Evolutionary conservation across 1,140 invertebrate species (phyloP), one percentile per base, ranked within the genome.

Genomic region (Drosophila mauritiana): DNA sequence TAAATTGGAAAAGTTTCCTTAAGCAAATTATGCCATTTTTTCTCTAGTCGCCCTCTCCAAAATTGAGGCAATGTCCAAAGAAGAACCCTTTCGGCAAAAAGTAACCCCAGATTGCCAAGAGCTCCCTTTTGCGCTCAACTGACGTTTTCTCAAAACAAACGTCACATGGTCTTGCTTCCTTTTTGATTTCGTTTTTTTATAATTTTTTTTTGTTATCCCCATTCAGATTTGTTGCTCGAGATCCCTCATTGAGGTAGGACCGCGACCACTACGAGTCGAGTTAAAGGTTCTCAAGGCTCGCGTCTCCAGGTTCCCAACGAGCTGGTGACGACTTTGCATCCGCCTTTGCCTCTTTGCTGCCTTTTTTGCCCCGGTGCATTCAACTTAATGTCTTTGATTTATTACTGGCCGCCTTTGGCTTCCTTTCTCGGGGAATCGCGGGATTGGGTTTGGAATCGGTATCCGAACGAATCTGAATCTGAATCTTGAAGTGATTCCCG

Each of bases 1-100:
- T 86, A 90, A 90, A 90, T 90, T 90, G 86, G 86, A 90, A 90
- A 90, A 90, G 68, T 90, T 89, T 89, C 81, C 76, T 80, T 90
- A 83, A 90, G 82, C 86, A 90, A 90, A 90, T 88, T 88, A 88
- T 88, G 84, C 72, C 68, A 80, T 83, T 80, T 83, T 61, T 78
- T 78, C 78, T 74, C 61, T 37, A 10, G 49, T 67, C 61, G 43
- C 54, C 54, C 57, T 13, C 31, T 2, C 27, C 27, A 7, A 6
- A 8, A 15, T 15, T 15, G 8, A 42, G 45, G 27, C 34, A 55
- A 75, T 75, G 74, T 53, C 65, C 46, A 37, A 31, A 27, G 46
- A 31, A 27, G 48, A 73, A 42, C 37, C 54, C 37, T 62, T 75
- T 55, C 27, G 13, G 39, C 52, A 31, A 17, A 37, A 37, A 59